Base-by-base conservation (phyloP, 2,797 vertebrate genomes). In the Sus cebifrons region DNA sequence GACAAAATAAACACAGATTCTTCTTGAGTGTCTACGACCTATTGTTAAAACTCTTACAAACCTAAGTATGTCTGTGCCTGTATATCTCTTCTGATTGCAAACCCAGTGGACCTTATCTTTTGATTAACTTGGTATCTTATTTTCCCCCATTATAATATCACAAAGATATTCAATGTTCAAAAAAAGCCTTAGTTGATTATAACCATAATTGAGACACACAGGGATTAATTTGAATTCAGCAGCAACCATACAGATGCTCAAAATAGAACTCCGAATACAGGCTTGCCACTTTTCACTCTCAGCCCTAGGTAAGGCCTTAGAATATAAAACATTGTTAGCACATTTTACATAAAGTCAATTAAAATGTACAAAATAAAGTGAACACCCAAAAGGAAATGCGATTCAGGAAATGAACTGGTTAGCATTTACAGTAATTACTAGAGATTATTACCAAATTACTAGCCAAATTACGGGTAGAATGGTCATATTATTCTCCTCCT, bases 381-480 rank as follows among this genome's bases (percentile, higher is more conserved):
- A 97, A 95, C 62, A 89, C 83, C 78, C 94, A 78, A 96, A 97
- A 97, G 94, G 74, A 96, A 96, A 98, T 95, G 96, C 67, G 85
- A 95, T 95, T 97, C 60, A 74, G 97, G 95, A 98, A 97, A 98
- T 97, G 96, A 97, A 97, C 97, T 97, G 97, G 96, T 98, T 95
- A 97, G 97, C 98, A 97, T 95, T 98, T 97, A 97, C 95, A 98
- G 96, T 98, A 98, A 98, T 98, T 98, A 97, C 95, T 88, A 91
- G 96, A 96, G 96, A 97, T 98, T 96, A 97, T 96, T 92, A 98
- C 96, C 82, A 97, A 97, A 98, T 98, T 97, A 97, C 94, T 97
- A 97, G 86, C 97, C 97, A 96, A 95, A 98, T 97, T 96, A 95
- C 95, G 92, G 93, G 93, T 94, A 97, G 97, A 97, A 97, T 85